Base-by-base conservation (phyloP, 2,797 vertebrate species). In the Capromys pilorides region DNA sequence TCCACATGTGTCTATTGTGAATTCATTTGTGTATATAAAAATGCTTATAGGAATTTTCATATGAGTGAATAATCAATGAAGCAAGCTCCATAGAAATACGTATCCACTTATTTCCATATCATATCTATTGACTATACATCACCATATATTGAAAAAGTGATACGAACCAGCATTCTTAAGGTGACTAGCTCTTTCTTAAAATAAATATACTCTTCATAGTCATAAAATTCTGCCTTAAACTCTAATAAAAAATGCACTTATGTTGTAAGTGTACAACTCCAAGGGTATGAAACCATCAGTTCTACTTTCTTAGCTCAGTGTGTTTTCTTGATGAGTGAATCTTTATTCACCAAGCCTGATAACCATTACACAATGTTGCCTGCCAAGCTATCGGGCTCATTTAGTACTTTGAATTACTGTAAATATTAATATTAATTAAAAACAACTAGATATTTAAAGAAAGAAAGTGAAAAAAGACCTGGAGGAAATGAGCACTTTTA, bases 21-120 rank as follows among this genome's bases (percentile, higher is more conserved):
- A 93, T 93, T 97, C 80, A 87, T 85, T 92, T 93, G 69, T 94
- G 78, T 83, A 13, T 28, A 67, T 86, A 75, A 94, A 93, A 80
- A 64, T 90, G 57, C 54, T 93, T 36, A 31, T 41, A 82, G 31
- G 19, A 93, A 79, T 82, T 86, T 94, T 88, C 88, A 51, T 77
- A 83, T 88, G 49, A 92, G 6, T 79, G 62, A 95, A 79, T 86
- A 86, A 69, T 13, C 75, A 81, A 45, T 64, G 39, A 91, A 77
- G 24, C 19, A 83, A 89, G 2, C 41, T 51, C 87, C 61, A 69
- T 14, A 78, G 45, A 61, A 77, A 89, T n/a, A 69, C 26, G 54
- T 41, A 3, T 62, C 19, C 26, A 62, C 45, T 59, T 91, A 89
- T 69, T 84, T 89, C 69, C 10, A 24, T 75, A 36, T 79, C 36